Conservation (phyloP, 2,888 invertebrate species). For the Oconnorella tubifera region DNA sequence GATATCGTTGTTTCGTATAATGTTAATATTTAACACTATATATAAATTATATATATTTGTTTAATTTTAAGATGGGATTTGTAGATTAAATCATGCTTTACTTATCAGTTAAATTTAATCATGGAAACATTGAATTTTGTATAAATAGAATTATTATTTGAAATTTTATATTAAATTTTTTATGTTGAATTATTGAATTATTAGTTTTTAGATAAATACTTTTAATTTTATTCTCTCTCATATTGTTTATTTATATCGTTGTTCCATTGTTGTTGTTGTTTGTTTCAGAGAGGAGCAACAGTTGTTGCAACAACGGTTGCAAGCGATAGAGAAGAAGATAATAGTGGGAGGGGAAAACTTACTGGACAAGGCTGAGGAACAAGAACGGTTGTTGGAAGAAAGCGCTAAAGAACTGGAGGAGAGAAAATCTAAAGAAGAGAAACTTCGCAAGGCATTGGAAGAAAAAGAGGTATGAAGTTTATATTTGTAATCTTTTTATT, state of each 20-base stretch:
- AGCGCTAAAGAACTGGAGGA: slow-evolving; percentile 63
- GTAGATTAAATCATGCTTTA: no score
- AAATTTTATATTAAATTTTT: no score
- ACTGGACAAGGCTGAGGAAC: slow-evolving; percentile 91
- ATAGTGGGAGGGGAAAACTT: slow-evolving; percentile 97
- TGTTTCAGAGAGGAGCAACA: slow-evolving; percentile 68
- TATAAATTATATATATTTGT: no score
- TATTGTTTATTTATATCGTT: background rate
- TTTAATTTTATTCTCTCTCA: background rate
- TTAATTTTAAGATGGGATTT: no score
- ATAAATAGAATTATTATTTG: no score
- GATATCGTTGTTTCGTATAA: no score
- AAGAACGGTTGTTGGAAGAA: slow-evolving; percentile 81
- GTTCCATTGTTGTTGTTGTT: background rate
- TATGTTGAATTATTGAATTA: background rate
- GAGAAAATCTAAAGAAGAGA: slow-evolving; percentile 73
- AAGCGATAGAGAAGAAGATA: slow-evolving; percentile 86
- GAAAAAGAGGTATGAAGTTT: slow-evolving; percentile 75
- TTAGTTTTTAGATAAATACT: background rate
- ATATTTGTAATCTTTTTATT: no score
- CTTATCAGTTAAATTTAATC: no score
- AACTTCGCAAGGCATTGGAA: slow-evolving; percentile 75
- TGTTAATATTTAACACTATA: no score
- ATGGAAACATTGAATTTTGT: no score
- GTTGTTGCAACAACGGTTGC: slow-evolving; percentile 75